Base-by-base conservation (phyloP, 2,113 vertebrate species). In the Ptyas mucosa region DNA sequence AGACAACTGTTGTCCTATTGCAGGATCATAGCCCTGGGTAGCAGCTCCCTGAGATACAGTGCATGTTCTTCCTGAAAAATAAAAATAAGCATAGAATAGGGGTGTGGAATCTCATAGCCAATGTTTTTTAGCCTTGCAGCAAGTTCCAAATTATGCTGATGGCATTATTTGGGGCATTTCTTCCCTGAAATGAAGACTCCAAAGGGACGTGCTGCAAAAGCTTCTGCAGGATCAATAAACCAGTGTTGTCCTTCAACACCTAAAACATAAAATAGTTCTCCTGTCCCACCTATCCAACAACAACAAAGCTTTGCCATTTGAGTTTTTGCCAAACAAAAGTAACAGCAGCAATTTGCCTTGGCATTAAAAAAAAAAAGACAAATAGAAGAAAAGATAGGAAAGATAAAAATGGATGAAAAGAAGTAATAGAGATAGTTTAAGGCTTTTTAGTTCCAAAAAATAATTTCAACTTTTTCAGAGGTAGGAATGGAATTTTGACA, bases 401-500 rank as follows among this genome's bases (percentile, higher is more conserved):
- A 46, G 39, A 75, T 10, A 75, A 11, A 81, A 90, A 81, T 34
- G 14, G 89, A n/a, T 88, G 20, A 15, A 94, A 94, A 94, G 96
- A 91, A 69, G 94, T 58, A 91, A 93, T 55, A 69, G 14, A 90
- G 75, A 92, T 39, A 89, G 26, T 89, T 92, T 91, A 93, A 93
- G 58, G 55, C 85, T 89, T 52, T n/a, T 54, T 53, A 54, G 15
- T 54, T 39, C 10, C 21, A 15, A 34, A 29, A n/a, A 55, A 88
- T 1, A 5, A 88, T 88, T 54, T 92, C 18, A 51, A 43, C 10
- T 93, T 87, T 89, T 94, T 90, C 92, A 95, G 54, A 92, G 88
- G 5, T 88, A 1, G 54, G 94, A 89, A 92, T 92, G 96, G 94
- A 91, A 94, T 95, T 96, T 91, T 96, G 87, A 95, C 94, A 39